Conservation (phyloP, 2,113 vertebrate genomes). For the Tapirus terrestris region DNA sequence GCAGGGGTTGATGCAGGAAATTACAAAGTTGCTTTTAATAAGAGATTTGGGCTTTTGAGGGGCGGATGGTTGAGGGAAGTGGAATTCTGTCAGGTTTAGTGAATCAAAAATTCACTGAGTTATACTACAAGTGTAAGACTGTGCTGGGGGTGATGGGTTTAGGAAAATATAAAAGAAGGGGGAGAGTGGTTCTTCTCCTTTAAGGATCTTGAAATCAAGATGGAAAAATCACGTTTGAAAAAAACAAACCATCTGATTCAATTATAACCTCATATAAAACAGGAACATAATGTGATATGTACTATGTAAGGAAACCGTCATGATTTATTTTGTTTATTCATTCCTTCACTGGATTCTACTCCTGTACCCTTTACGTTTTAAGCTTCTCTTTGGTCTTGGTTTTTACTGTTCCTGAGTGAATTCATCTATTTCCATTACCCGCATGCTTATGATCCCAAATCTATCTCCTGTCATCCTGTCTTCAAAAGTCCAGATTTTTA, state of each 20-base stretch:
- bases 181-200: neutral
- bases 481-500: neutral
- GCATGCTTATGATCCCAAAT: neutral
- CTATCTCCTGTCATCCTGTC: neutral
- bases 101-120: neutral
- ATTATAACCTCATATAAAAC: neutral
- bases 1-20: neutral
- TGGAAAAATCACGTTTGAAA: neutral
- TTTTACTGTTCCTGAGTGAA: neutral
- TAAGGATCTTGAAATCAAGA: conserved; percentile 30
- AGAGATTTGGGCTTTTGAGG: neutral
- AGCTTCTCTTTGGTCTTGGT: neutral
- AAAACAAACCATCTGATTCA: neutral
- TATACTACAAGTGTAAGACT: neutral
- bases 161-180: neutral
- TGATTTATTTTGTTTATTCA: neutral
- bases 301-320: neutral
- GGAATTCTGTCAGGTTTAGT: neutral
- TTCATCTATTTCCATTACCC: neutral
- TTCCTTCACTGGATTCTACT: neutral
- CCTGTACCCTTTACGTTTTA: neutral
- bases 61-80: neutral
- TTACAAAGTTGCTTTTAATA: conserved; percentile 6
- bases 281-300: neutral
- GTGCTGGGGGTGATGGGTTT: neutral